A percentile compares a stretch with the other conserved stretches of the same genome.
phyloP scores from a whole-genome alignment of 2,888 invertebrate species.

The Gortyna flavago region DNA sequence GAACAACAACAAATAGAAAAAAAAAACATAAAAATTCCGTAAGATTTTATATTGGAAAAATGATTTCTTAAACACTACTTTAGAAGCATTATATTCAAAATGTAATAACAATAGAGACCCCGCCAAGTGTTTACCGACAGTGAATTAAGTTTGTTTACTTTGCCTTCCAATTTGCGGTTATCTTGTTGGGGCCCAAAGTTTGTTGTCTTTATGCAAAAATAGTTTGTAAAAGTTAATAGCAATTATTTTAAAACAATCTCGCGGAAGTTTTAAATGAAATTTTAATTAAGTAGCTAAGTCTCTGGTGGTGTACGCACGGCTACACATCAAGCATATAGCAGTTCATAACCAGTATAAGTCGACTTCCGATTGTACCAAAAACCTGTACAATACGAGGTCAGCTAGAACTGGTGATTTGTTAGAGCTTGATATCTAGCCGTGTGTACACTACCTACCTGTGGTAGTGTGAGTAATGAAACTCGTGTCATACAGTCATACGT shows the following conservation, averaged over 20 bases:
- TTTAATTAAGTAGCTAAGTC: background rate
- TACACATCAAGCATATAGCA: background rate
- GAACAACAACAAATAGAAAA: constrained; percentile 9
- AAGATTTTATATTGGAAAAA: constrained; percentile 41
- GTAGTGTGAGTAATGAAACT: background rate
- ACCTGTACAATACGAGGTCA: background rate
- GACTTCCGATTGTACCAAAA: background rate
- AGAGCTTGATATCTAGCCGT: background rate
- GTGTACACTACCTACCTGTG: background rate
- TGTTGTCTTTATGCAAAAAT: constrained; percentile 58
- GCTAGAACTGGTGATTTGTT: background rate
- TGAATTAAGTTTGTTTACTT: constrained; percentile 64
- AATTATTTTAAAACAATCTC: constrained; percentile 53
- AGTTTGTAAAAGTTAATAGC: constrained; percentile 51
- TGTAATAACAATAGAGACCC: constrained; percentile 44
- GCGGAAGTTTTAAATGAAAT: constrained; percentile 43
- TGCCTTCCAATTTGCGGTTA: constrained; percentile 62
- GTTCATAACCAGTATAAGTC: background rate
- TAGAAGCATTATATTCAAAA: constrained; percentile 52
- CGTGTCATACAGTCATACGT: background rate
- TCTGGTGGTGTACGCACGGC: background rate
- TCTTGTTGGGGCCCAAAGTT: constrained; percentile 57
- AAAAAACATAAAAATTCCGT: constrained; percentile 41
- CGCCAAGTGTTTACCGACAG: constrained; percentile 55
- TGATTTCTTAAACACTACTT: constrained; percentile 25